Base-by-base conservation (phyloP, 2,888 invertebrate genomes). In the Sesamia inferens region DNA sequence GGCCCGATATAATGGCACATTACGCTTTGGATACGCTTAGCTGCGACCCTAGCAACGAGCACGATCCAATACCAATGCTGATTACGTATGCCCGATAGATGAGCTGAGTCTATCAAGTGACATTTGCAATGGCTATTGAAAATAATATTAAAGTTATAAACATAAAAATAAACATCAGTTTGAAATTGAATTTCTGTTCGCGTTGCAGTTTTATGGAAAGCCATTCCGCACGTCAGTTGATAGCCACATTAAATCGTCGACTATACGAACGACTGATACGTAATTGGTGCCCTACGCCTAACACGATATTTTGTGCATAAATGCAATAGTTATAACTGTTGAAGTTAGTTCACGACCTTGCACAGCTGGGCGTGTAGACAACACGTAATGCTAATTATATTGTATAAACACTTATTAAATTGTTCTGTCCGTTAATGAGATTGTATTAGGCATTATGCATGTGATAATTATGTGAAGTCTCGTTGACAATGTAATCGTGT, bases 1-100 rank as follows among this genome's bases (percentile, higher is more conserved):
- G 89, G 88, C 88, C 84, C 67, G 69, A 72, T 61, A 68, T 81
- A 84, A 81, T 76, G 86, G 82, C 85, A 85, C 82, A 80, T 76
- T 81, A 78, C 83, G 94, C 94, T 93, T 94, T 89, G 88, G 90
- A 91, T 89, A 89, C 89, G 94, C 93, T 94, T 94, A 93, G 92
- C 90, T 90, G 89, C 90, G 90, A 88, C 88, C 92, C 90, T 94
- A 93, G 92, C 88, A 83, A 86, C 79, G 82, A 93, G 93, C 94
- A 94, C 94, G 92, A 88, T 78, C 88, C 86, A 74, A 87, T 54
- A 54, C 84, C 78, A 84, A 85, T 83, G 88, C 90, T 85, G 86
- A 91, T 90, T 90, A 91, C 89, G 90, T 90, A 90, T 88, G 86
- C 83, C 84, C 83, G 74, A 83, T 87, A 85, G 84, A 76, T 74